Base-by-base conservation (phyloP, 1,140 invertebrate genomes). In the Hypsibius dujardini region DNA sequence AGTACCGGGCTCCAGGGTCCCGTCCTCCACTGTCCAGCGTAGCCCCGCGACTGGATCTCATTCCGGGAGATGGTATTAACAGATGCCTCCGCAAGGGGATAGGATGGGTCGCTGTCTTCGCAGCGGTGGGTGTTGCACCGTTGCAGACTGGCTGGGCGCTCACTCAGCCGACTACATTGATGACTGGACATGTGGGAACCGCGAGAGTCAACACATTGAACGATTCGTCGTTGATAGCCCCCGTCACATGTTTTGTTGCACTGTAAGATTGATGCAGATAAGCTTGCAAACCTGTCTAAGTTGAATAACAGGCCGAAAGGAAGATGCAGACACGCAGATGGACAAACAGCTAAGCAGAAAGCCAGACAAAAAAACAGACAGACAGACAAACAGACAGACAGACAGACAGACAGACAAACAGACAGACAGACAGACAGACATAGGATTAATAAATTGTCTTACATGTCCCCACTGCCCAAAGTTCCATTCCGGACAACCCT, bases 401-500 rank as follows among this genome's bases (percentile, higher is more conserved):
- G n/a, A n/a, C n/a, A n/a, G n/a, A n/a, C n/a, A n/a, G n/a, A n/a
- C n/a, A n/a, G n/a, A n/a, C n/a, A n/a, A n/a, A n/a, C n/a, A n/a
- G n/a, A n/a, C n/a, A n/a, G n/a, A n/a, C n/a, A n/a, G n/a, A n/a
- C n/a, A n/a, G n/a, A n/a, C n/a, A n/a, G n/a, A n/a, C n/a, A n/a
- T n/a, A n/a, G n/a, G n/a, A n/a, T n/a, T n/a, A n/a, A n/a, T n/a
- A n/a, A n/a, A n/a, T n/a, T n/a, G n/a, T n/a, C 75, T 75, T 79
- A 88, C 83, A 80, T 83, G 77, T 72, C 79, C 82, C 86, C 87
- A 88, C 2, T 80, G 79, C 3, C 83, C 82, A 40, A 79, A 79
- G 56, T 81, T 82, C 87, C 87, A 89, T 70, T 76, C 71, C 7
- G 86, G 85, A 78, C 87, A 88, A 1, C 79, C 77, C 60, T 84